Evolutionary conservation across 1,140 invertebrate species (phyloP).

Genomic region (Drosophila lowei): DNA sequence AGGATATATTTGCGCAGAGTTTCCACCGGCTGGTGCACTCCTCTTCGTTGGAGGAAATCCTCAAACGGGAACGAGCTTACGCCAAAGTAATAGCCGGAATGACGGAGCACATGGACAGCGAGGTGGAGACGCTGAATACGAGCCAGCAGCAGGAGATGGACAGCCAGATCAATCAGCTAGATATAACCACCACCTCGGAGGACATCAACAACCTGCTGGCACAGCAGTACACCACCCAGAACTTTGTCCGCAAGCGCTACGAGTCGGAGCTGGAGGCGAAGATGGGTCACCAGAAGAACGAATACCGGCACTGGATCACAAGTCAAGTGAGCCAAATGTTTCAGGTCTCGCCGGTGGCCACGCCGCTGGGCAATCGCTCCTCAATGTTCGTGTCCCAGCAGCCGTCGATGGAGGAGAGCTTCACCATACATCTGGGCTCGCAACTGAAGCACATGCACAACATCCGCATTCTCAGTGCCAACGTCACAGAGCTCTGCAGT

Average conservation of each 20-base stretch:
- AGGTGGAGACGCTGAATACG: slow-evolving; percentile 86
- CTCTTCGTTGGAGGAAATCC: slow-evolving; percentile 89
- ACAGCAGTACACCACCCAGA: slow-evolving; percentile 87
- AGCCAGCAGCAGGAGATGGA: slow-evolving; percentile 86
- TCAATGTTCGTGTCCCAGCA: slow-evolving; percentile 82
- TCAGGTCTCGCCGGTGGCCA: slow-evolving; percentile 68
- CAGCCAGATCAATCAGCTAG: slow-evolving; percentile 75
- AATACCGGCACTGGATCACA: slow-evolving; percentile 92
- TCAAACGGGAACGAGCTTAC: slow-evolving; percentile 91
- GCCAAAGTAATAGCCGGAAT: slow-evolving; percentile 88
- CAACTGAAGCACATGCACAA: slow-evolving; percentile 99
- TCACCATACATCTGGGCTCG: slow-evolving; percentile 97
- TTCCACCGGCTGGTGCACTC: slow-evolving; percentile 92
- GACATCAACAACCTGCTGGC: slow-evolving; percentile 91
- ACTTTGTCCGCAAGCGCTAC: slow-evolving; percentile 90
- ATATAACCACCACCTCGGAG: slow-evolving; percentile 80
- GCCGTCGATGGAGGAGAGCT: slow-evolving; percentile 93
- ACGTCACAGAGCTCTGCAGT: slow-evolving; percentile 93
- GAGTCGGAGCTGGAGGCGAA: slow-evolving; percentile 90
- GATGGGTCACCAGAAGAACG: slow-evolving; percentile 90
- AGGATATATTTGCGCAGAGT: slow-evolving; percentile 91
- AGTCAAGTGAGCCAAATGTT: slow-evolving; percentile 78
- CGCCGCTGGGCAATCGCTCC: slow-evolving; percentile 80
- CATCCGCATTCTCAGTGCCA: slow-evolving; percentile 93
- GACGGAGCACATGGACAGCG: slow-evolving; percentile 86